Conservation (phyloP, 1,140 invertebrate species). For the Macrocentrus cingulum region DNA sequence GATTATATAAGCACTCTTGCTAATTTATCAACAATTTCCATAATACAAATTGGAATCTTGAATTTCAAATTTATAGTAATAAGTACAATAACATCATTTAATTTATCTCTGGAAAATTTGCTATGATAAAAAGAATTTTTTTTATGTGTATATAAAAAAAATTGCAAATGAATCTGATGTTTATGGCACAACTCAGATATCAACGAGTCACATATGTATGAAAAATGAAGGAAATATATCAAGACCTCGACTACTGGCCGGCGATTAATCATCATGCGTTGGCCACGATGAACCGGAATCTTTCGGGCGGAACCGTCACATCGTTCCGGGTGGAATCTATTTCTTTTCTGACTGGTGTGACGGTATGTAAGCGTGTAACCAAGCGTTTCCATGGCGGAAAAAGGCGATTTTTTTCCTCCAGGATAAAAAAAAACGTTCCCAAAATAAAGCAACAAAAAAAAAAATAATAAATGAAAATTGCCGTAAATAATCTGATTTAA, state of each 20-base stretch:
- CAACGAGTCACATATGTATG: slow-evolving; percentile 46
- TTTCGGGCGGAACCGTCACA: slow-evolving; percentile 36
- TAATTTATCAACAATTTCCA: no score
- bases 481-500: slow-evolving; percentile 11
- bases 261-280: slow-evolving; percentile 47
- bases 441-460: no score
- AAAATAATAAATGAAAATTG: slow-evolving; percentile 6
- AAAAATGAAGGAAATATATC: slow-evolving; percentile 50
- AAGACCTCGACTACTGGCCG: slow-evolving; percentile 18
- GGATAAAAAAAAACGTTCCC: no score
- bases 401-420: slow-evolving; percentile 5
- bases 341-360: neutral
- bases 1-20: no score
- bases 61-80: no score
- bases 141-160: neutral
- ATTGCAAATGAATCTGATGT: neutral
- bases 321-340: slow-evolving; percentile 28
- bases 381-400: neutral
- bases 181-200: slow-evolving; percentile 32
- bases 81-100: no score
- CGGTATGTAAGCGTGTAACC: neutral
- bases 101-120: no score
- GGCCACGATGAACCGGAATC: slow-evolving; percentile 37
- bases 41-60: no score
- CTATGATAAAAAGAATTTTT: no score